Evolutionary conservation across 2,113 vertebrate species (phyloP), one percentile per base, ranked within the genome.

Genomic region (Archocentrus centrarchus): DNA sequence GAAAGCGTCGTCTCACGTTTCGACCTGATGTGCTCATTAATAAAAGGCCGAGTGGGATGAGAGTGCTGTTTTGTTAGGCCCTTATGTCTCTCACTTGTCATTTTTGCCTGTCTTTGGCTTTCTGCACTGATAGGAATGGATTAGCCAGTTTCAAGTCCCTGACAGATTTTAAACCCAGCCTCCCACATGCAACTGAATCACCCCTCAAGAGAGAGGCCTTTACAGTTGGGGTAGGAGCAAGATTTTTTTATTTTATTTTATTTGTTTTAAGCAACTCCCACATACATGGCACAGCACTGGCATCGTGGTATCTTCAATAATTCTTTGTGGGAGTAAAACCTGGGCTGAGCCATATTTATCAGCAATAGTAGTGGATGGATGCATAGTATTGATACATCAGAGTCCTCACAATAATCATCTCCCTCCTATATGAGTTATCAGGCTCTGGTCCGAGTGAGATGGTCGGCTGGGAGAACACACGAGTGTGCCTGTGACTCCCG

Each of bases 181-280:
- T 90, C 92, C 93, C 61, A 92, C 91, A 44, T 88, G 85, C 63
- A 80, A 81, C 75, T 79, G 87, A 90, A 89, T 89, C 91, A 85
- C 82, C 85, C 81, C 80, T 70, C 64, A 13, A 61, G 84, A 85
- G 61, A 83, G 35, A 39, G 37, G 77, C 70, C 58, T 86, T 80
- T 64, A 78, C 66, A 44, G 73, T 75, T 57, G 8, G 58, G 59
- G 59, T 76, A 59, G 18, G 30, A 78, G 32, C 5, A 1, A 3
- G 53, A 76, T 81, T 55, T 76, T 70, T 47, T 53, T 11, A 22
- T 58, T 9, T 32, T 11, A n/a, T 75, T 58, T 35, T 35, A 75
- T 90, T 86, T 84, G 66, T 84, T 87, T 87, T 53, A 87, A 70
- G 37, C 2, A 20, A 82, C 82, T 87, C 89, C 91, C 60, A 91